These are phyloP conservation scores for Natrix natrix DNA, from an alignment of 2,797 vertebrate species.

Conservation along the genomic window DNA sequence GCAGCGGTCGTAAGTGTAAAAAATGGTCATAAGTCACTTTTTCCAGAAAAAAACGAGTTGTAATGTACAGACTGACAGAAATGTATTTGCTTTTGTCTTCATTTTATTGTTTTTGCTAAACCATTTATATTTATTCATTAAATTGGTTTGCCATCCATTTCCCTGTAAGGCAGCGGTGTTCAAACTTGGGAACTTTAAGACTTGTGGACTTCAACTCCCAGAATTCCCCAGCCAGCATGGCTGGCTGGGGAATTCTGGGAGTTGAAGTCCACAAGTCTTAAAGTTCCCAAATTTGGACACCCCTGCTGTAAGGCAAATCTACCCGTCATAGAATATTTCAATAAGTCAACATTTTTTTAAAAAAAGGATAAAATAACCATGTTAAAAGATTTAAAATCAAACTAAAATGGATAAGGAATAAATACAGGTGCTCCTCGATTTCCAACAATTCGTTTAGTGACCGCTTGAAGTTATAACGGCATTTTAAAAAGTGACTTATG, in stretches of 20 bases:
- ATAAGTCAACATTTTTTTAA: neutral
- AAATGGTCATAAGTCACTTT: too few relatives aligned
- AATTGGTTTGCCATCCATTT: neutral
- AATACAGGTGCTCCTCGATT: neutral
- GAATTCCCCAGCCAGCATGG: too few relatives aligned
- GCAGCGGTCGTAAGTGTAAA: too few relatives aligned
- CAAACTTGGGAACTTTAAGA: too few relatives aligned
- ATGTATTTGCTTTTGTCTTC: neutral
- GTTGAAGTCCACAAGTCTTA: too few relatives aligned
- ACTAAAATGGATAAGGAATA: neutral
- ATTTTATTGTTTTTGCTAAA: neutral
- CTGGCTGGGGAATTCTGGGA: too few relatives aligned
- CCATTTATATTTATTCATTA: neutral
- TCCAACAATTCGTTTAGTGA: neutral
- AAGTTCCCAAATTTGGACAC: too few relatives aligned
- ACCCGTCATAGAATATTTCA: neutral
- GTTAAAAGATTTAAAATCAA: neutral
- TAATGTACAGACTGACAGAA: too few relatives aligned
- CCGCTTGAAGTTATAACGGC: neutral
- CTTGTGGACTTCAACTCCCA: too few relatives aligned
- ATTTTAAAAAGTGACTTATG: neutral
- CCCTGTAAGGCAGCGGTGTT: fast-evolving
- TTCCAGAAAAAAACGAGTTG: too few relatives aligned
- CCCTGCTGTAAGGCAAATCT: neutral
- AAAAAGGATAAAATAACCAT: neutral